Base-by-base conservation (phyloP, 2,113 vertebrate genomes). In the Malurus elegans region DNA sequence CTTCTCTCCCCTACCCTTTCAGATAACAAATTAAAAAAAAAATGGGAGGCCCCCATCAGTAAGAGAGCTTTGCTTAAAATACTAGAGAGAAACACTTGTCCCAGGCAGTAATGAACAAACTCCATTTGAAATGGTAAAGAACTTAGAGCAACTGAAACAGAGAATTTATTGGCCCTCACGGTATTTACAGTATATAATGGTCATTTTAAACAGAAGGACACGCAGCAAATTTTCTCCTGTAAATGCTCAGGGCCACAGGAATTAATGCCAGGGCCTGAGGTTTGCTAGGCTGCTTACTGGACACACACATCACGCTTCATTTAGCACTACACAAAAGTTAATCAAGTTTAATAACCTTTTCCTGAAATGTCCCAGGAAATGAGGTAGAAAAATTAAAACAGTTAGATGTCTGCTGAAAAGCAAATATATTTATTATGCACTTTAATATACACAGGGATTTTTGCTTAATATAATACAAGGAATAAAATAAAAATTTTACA, bases 351-450 rank as follows among this genome's bases (percentile, higher is more conserved):
- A 92, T 50, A 92, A 84, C 64, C 74, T 90, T 91, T 57, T 87
- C 66, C 56, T 57, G 79, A 69, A 56, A 90, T 36, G n/a, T 57
- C 75, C 48, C 81, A 93, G 95, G 86, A 95, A 88, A 95, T 0
- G 54, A 94, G 88, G 80, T 79, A 96, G 83, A 76, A 89, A 93
- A 96, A 95, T 91, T 74, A 95, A 93, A 96, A 80, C 85, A 95
- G 79, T 74, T 78, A 96, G 74, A 96, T 97, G 96, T 97, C 96
- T 96, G 98, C 98, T 98, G 98, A 99, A 99, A 99, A 99, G 99
- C 99, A 99, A 99, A 99, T 99, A 99, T 99, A 99, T 99, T 99
- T 99, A 99, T 99, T 99, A 99, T 99, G 99, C 98, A 99, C 98
- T 99, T 99, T 99, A 98, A 99, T 99, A 99, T 99, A 99, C 98